phyloP scores from a whole-genome alignment of 2,888 invertebrate species.

The Athripsodes cinereus region DNA sequence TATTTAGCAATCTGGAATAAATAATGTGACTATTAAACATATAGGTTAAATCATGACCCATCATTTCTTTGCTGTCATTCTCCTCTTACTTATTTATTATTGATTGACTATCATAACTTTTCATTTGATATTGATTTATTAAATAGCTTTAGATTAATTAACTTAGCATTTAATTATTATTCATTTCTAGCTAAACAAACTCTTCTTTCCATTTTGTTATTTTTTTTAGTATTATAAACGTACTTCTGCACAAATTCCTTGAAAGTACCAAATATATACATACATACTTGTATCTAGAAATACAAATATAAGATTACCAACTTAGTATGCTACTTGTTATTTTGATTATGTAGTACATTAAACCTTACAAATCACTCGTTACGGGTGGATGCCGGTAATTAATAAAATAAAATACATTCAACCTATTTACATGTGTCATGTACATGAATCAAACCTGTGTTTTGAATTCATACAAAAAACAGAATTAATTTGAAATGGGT shows the following conservation, averaged over 20 bases:
- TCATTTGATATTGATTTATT: not conserved
- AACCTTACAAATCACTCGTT: no score
- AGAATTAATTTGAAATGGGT: no score
- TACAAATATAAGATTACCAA: not conserved
- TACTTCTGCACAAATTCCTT: not conserved
- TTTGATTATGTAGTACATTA: no score
- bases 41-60: no score
- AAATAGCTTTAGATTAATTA: not conserved
- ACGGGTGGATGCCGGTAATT: no score
- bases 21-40: no score
- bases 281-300: not conserved
- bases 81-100: not conserved
- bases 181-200: not conserved
- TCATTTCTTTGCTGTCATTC: no score
- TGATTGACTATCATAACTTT: not conserved
- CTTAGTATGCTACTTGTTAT: not conserved
- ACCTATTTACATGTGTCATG: no score
- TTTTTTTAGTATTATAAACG: not conserved
- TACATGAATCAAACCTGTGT: no score
- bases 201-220: slow-evolving; percentile 1
- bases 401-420: no score
- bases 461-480: no score
- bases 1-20: no score
- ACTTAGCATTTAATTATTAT: not conserved
- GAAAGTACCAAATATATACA: not conserved